phyloP scores from a whole-genome alignment of 2,797 vertebrate species.

The Phrynocephalus guinanensis region DNA sequence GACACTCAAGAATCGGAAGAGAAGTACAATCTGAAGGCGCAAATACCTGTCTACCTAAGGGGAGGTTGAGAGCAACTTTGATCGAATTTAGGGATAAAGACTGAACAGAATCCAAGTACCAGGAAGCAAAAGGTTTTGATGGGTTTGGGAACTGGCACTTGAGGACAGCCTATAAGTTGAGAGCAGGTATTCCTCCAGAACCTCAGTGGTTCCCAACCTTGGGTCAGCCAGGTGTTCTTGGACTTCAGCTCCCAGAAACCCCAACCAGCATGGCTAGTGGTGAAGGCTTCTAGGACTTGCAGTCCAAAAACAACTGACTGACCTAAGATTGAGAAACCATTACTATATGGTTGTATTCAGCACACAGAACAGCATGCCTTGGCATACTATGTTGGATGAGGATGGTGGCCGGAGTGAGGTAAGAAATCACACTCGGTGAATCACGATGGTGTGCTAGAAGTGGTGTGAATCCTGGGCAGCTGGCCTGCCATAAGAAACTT shows the following conservation, averaged over 20 bases:
- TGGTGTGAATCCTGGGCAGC: conserved; percentile 61
- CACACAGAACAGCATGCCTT: not conserved
- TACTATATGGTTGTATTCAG: not conserved
- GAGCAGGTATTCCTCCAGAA: not conserved
- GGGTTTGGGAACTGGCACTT: not conserved
- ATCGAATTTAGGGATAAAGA: not conserved
- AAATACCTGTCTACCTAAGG: not conserved
- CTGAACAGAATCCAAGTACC: too few species aligned
- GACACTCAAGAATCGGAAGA: not conserved
- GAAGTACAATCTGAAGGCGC: not conserved
- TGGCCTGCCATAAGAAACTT: conserved; percentile 53
- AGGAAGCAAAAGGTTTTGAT: not conserved
- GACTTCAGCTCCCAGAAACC: too few species aligned
- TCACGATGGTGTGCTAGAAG: not conserved
- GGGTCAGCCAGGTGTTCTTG: too few species aligned
- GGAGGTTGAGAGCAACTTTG: not conserved
- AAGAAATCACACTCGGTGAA: too few species aligned
- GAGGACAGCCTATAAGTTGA: not conserved
- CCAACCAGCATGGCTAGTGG: too few species aligned
- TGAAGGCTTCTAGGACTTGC: too few species aligned
- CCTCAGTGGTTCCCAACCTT: not conserved
- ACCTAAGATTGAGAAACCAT: too few species aligned
- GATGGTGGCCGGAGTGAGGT: too few species aligned
- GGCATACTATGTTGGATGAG: not conserved
- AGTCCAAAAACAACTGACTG: too few species aligned